Base-by-base conservation (phyloP, 2,888 invertebrate species). In the Keiferia lycopersicella region DNA sequence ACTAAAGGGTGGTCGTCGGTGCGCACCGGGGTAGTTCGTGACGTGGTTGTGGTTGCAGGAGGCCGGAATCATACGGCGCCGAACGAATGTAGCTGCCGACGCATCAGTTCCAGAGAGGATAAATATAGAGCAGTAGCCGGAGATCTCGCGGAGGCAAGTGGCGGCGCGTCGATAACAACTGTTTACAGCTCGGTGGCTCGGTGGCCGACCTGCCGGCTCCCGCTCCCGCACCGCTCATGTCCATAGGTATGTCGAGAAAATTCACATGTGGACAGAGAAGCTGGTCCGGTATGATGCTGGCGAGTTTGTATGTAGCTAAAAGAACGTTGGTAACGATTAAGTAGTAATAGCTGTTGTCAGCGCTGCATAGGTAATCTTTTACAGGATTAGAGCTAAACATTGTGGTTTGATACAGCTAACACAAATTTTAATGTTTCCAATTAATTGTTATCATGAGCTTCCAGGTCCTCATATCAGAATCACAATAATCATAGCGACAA, bases 21-120 rank as follows among this genome's bases (percentile, higher is more conserved):
- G 77, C 76, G 79, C 80, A 76, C 70, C 79, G 61, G 80, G 79
- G 79, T 80, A 77, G 80, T 76, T 78, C 82, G 87, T 88, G 88
- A 88, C 88, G 84, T 87, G 87, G 82, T 88, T 90, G 87, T 90
- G 87, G 87, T 90, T 90, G 84, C 91, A 91, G 91, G 89, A 88
- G 86, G 83, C 82, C 86, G 86, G 86, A 83, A 83, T 82, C 84
- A 77, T 74, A 82, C 86, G 87, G 87, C 87, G 89, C 88, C 87
- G 85, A 83, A 87, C 87, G 87, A 85, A 88, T 87, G 87, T 88
- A 89, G 88, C 87, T 87, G 73, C 72, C 34, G 77, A 74, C 86
- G 84, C 88, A 87, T 87, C 88, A 84, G 84, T 87, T 86, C 87
- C 89, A 87, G 82, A 78, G 56, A 34, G 87, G 89, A 87, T 90